Conservation (phyloP, 2,797 vertebrate genomes). For the Enteromius afrohamiltoni region DNA sequence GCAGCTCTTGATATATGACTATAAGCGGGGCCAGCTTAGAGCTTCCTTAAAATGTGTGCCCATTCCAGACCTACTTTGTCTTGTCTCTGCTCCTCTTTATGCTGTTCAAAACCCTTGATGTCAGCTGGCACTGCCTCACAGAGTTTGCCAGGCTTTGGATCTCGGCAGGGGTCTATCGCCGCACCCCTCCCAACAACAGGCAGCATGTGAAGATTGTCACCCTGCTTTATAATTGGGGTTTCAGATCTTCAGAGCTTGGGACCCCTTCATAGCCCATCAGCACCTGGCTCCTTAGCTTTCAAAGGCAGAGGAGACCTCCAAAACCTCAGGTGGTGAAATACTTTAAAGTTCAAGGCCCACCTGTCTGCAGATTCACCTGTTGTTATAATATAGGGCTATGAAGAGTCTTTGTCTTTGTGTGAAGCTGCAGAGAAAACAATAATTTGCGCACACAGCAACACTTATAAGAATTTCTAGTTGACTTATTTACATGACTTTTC, state of each 20-base stretch:
- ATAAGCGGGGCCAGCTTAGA: constrained; percentile 13
- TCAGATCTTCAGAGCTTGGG: constrained; percentile 57
- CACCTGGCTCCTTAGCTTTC: constrained; percentile 58
- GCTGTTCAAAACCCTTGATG: constrained; percentile 56
- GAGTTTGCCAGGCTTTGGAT: constrained; percentile 61
- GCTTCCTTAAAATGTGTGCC: constrained; percentile 30
- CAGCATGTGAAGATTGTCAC: constrained; percentile 54
- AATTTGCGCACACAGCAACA: not conserved
- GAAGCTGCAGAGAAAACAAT: not conserved
- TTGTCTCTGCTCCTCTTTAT: constrained; percentile 41
- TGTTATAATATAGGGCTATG: not conserved
- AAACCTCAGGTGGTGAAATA: constrained; percentile 35
- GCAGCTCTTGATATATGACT: constrained; percentile 19
- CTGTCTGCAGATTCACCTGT: constrained; percentile 43
- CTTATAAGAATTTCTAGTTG: not conserved
- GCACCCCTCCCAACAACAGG: constrained; percentile 47
- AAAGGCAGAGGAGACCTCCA: constrained; percentile 46
- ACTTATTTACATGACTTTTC: not conserved
- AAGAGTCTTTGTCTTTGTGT: not conserved
- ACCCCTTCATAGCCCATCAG: constrained; percentile 49
- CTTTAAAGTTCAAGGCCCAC: constrained; percentile 45
- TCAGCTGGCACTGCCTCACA: constrained; percentile 59
- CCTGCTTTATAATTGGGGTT: constrained; percentile 58
- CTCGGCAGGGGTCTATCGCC: constrained; percentile 60
- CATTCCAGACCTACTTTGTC: constrained; percentile 47